These are phyloP conservation scores for Netelia fuscicornis DNA, from an alignment of 2,888 invertebrate genomes.

Conservation along the genomic window DNA sequence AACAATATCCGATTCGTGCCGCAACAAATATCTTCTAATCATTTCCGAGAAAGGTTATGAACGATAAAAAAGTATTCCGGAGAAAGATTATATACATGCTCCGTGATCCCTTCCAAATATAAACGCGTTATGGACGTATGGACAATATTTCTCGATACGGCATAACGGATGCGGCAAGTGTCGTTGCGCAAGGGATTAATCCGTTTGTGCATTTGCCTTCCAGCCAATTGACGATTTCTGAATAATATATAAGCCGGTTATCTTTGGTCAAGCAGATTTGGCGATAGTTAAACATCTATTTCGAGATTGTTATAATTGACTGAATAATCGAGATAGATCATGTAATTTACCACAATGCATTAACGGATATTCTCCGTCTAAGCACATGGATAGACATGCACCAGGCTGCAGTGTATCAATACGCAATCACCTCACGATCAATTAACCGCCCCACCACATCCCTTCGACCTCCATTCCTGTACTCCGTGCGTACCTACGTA, in stretches of 20 bases:
- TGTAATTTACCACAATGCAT: constrained; percentile 3
- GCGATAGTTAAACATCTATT: not conserved
- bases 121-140: not conserved
- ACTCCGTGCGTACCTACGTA: not conserved
- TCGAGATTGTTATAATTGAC: not conserved
- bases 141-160: not conserved
- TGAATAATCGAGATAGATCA: constrained; percentile 30
- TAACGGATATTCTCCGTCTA: constrained; percentile 17
- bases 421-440: constrained; percentile 7
- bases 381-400: not conserved
- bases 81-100: not conserved
- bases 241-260: not conserved
- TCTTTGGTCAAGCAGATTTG: not conserved
- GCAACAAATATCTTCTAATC: too few species aligned
- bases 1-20: too few species aligned
- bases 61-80: not conserved
- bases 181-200: not conserved
- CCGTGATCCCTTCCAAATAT: not conserved
- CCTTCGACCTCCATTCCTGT: not conserved
- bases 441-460: not conserved
- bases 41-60: not conserved
- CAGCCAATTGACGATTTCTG: not conserved
- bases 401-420: not conserved
- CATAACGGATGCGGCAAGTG: not conserved
- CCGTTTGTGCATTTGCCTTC: not conserved